Base-by-base conservation (phyloP, 2,113 vertebrate genomes). In the Epinephelus fuscoguttatus region DNA sequence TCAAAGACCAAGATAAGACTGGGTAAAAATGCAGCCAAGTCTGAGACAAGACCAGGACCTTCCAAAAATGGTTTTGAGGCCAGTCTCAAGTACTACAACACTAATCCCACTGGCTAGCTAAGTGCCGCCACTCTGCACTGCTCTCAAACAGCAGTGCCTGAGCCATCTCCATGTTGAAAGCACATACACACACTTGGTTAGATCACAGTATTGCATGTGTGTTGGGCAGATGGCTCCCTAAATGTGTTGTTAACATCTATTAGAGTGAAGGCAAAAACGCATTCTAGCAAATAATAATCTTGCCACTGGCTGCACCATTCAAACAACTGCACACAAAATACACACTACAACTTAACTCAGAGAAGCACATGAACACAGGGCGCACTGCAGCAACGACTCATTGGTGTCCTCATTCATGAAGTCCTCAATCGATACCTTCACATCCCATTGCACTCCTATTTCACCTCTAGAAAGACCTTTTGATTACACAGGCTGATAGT, bases 351-450 rank as follows among this genome's bases (percentile, higher is more conserved):
- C 47, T 80, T n/a, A 27, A 78, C 42, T 57, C 18, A 62, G n/a
- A 67, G 15, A 69, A 66, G n/a, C 61, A 45, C 55, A 74, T 83
- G 40, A 76, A 80, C n/a, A 9, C 15, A 89, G 82, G 74, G 70
- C 62, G 57, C 81, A 68, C 73, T 74, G n/a, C 18, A 33, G 23
- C 61, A 78, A 74, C 10, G 27, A 75, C 30, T 91, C 50, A 68
- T 68, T 81, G 55, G 42, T 70, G 68, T 70, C 61, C 4, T 21
- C 1, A 25, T 27, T 78, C 25, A 72, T 86, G 59, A 91, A 71
- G 73, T 82, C 66, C 49, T 68, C 50, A 82, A 75, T 91, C 56
- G 8, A 92, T 93, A 87, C 67, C 19, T 84, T 91, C 78, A 87
- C 82, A 88, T 89, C 71, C 68, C 81, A 86, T 80, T 80, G 83